Evolutionary conservation across 2,888 invertebrate genomes (phyloP).

Genomic region (Spodoptera exigua): DNA sequence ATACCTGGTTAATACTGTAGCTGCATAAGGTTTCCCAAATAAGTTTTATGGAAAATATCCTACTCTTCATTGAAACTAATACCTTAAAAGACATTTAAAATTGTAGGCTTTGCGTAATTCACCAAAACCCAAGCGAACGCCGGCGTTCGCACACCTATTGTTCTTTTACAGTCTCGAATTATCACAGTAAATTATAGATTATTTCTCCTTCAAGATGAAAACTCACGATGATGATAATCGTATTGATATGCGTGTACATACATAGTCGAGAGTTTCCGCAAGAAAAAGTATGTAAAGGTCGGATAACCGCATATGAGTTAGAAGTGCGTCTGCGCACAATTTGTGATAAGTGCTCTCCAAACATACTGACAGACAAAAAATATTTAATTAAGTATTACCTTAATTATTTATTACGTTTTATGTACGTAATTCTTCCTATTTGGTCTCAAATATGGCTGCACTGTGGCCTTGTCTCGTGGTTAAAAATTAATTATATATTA

Average conservation of each 20-base stretch:
- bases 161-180: no score
- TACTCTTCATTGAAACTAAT: no score
- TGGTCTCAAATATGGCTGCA: not conserved
- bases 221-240: no score
- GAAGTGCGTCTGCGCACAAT: not conserved
- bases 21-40: no score
- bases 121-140: no score
- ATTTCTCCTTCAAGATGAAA: no score
- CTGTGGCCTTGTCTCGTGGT: conserved; percentile 22
- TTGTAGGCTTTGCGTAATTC: no score
- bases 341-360: not conserved
- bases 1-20: no score
- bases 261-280: not conserved
- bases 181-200: no score
- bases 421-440: conserved; percentile 10
- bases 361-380: not conserved
- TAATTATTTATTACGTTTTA: not conserved
- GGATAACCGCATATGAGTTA: not conserved
- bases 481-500: conserved; percentile 5
- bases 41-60: no score
- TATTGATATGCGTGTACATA: not conserved
- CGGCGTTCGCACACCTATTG: no score
- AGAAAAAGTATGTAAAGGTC: not conserved
- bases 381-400: not conserved
- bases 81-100: no score